Evolutionary conservation across 2,888 invertebrate genomes (phyloP), one percentile per base, ranked within the genome.

Genomic region (Nematopogon swammerdamellus): DNA sequence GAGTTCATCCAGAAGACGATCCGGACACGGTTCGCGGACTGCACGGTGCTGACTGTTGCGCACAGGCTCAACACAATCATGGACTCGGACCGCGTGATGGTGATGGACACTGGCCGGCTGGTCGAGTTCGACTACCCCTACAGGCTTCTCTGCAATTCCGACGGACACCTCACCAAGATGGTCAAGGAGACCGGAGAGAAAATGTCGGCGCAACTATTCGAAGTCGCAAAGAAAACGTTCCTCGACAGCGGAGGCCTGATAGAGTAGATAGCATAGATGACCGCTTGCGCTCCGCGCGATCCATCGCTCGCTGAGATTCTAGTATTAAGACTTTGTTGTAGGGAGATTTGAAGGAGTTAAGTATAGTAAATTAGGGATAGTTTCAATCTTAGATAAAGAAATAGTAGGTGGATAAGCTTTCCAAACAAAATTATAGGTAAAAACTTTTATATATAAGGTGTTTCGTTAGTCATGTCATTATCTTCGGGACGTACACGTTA

Each of bases 21-120:
- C 50, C 81, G 93, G 50, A 81, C 80, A 43, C 89, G 90, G 61
- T 95, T 95, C 64, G 81, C 82, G 14, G 74, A 87, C 18, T 95
- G 93, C 67, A 94, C 95, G 0, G 94, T 96, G 8, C 70, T 96
- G 43, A 95, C 95, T 0, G 92, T 96, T 30, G 95, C 95, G 3
- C 95, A 96, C 72, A 83, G 96, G 44, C 80, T 97, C 20, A 88
- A 95, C 65, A 96, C 95, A 1, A 91, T 96, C 54, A 95, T 96
- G 88, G 95, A 96, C 69, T 92, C 92, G 0, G 92, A 95, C 72
- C 83, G 88, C 52, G 88, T 95, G 17, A 80, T 95, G 63, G 94
- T 95, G 1, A 88, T 96, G 86, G 91, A 93, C 61, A 83, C 85
- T 5, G 96, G 96, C 1, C 68, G 74, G 17, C 83, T 91, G 50